Base-by-base conservation (phyloP, 1,140 invertebrate species). In the Drosophila pandora region DNA sequence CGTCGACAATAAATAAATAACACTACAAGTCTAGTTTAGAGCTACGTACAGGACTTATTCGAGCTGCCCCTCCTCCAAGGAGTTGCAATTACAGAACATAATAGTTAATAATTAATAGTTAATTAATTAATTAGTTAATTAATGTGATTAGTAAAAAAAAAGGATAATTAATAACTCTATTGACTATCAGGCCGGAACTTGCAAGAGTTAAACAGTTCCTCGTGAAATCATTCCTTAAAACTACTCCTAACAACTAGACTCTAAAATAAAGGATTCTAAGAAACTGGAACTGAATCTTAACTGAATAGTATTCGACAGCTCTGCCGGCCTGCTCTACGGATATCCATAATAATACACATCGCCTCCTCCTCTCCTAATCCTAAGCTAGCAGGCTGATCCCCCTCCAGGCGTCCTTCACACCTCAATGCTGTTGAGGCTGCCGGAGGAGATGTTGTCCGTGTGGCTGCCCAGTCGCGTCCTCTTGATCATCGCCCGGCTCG, bases 381-480 rank as follows among this genome's bases (percentile, higher is more conserved):
- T 64, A 67, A 12, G 8, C 21, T 2, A 12, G 21, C 17, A 17
- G 17, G 17, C 17, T 6, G 43, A 21, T 47, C 43, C 21, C 23
- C 2, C 43, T 47, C 43, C 43, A 21, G 41, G 41, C n/a, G 4
- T 17, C 41, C 41, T 60, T 58, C 73, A 90, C 64, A 92, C 91
- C 72, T 92, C 91, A 84, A 92, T 92, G 88, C 91, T 92, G 88
- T 92, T 92, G 30, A 92, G 77, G 62, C 91, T 92, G 59, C 91
- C 91, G 52, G 90, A 92, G 3, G 91, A 92, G 13, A 92, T 92
- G 63, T 92, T 92, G 56, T 92, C 90, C 50, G 82, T 91, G 72
- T 91, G 90, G 65, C 90, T 91, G 73, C 91, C 90, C 58, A 91
- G 61, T 2, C 90, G 81, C 32, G 83, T 88, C 12, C 91, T 76